phyloP scores from a whole-genome alignment of 2,797 vertebrate species.

The Epinephelus awoara region DNA sequence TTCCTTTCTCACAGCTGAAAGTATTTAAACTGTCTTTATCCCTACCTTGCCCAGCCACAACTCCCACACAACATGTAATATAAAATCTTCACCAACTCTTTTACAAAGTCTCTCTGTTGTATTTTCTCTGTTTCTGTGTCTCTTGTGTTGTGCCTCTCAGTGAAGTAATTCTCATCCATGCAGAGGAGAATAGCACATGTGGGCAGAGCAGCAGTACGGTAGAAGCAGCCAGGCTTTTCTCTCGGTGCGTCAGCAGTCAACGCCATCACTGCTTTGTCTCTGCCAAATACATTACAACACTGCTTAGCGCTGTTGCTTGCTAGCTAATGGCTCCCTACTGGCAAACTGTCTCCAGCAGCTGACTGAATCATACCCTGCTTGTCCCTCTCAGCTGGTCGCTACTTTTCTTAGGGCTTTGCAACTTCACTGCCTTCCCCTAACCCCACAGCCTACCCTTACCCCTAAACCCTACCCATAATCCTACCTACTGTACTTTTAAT shows the following conservation, averaged over 20 bases:
- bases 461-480: neutral
- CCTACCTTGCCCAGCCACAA: conserved; percentile 8
- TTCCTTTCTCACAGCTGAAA: neutral
- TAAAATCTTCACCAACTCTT: neutral
- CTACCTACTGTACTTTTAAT: neutral
- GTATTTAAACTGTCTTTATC: neutral
- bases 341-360: conserved; percentile 71
- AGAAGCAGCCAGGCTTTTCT: conserved; percentile 57
- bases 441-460: neutral
- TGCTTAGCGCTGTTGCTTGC: conserved; percentile 58
- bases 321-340: conserved; percentile 76
- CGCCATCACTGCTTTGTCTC: conserved; percentile 52
- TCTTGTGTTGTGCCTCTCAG: conserved; percentile 26
- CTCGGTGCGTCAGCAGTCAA: conserved; percentile 72
- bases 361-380: conserved; percentile 53
- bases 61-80: neutral
- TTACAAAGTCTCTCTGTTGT: conserved; percentile 13
- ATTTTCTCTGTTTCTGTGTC: conserved; percentile 18
- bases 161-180: conserved; percentile 33
- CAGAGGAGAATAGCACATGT: conserved; percentile 67
- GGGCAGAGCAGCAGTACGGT: conserved; percentile 52
- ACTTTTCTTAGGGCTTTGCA: conserved; percentile 33
- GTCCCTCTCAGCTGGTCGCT: conserved; percentile 47
- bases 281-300: conserved; percentile 81
- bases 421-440: neutral